A percentile compares a stretch with the other conserved stretches of the same genome.
Evolutionary conservation across 2,888 invertebrate genomes (phyloP).

Genomic region (Drosophila robusta): DNA sequence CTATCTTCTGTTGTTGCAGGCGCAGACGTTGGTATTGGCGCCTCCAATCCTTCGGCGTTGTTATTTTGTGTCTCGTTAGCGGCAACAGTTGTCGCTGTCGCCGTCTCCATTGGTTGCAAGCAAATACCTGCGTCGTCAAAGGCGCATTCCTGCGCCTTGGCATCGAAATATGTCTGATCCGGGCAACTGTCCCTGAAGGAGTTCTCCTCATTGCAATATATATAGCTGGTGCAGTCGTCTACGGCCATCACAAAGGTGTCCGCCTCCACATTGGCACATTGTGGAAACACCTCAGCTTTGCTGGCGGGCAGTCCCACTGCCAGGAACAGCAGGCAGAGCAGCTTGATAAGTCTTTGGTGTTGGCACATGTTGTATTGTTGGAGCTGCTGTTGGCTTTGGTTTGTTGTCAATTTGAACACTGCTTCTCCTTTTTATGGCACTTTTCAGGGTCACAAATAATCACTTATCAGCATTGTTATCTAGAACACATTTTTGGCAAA

Average conservation of each 20-base stretch:
- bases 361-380: slow-evolving; percentile 19
- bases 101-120: not conserved
- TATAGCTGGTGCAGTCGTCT: slow-evolving; percentile 71
- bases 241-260: slow-evolving; percentile 63
- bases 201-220: slow-evolving; percentile 70
- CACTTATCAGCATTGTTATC: slow-evolving; percentile 45
- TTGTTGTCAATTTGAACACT: slow-evolving; percentile 7
- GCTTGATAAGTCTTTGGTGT: not conserved
- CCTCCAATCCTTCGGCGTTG: not conserved
- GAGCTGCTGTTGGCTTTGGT: not conserved
- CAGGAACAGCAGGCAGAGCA: slow-evolving; percentile 44
- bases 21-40: slow-evolving; percentile 2
- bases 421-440: slow-evolving; percentile 25
- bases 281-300: slow-evolving; percentile 55
- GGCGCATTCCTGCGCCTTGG: slow-evolving; percentile 60
- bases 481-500: slow-evolving; percentile 30
- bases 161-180: slow-evolving; percentile 71
- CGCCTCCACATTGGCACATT: slow-evolving; percentile 50
- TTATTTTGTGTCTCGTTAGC: not conserved
- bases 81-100: slow-evolving; percentile 4
- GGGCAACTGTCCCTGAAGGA: slow-evolving; percentile 74
- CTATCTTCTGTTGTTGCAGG: not conserved
- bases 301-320: not conserved
- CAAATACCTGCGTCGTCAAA: slow-evolving; percentile 70
- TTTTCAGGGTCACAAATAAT: slow-evolving; percentile 32